Base-by-base conservation (phyloP, 2,888 invertebrate genomes). In the Sphinx pinastri region DNA sequence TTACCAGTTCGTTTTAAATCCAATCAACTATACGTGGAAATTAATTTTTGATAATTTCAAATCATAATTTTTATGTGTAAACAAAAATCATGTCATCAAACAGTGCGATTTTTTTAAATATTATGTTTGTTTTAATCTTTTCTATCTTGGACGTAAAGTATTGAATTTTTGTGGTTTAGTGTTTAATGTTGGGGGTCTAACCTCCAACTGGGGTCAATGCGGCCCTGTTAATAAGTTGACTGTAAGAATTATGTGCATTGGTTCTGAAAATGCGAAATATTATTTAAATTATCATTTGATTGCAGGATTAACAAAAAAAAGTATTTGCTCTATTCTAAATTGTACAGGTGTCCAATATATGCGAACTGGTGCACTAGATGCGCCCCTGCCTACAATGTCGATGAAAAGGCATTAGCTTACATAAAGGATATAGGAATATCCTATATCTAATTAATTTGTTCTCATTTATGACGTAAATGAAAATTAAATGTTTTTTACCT, bases 121-220 rank as follows among this genome's bases (percentile, higher is more conserved):
- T 59, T 59, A 31, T 59, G n/a, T 59, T 59, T 60, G 25, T 19
- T 19, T 55, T 11, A 38, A 38, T 59, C 3, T 60, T 60, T 16
- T 59, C 59, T 38, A 38, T 38, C 38, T 38, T 10, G n/a, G 11
- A 16, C 45, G n/a, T 60, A 16, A 11, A 60, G 13, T 45, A 16
- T 16, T 60, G 45, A 38, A 60, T 11, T 16, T 45, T 45, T 59
- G 14, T 45, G 59, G 45, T 58, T 58, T 58, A 8, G 51, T 14
- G 51, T 12, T 51, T 14, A 51, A 13, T 31, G 0, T 58, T 14
- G 58, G 58, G 58, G 31, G 14, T 58, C 14, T 5, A 13, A 58
- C 58, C 58, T 31, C 58, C 58, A 12, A 31, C 1, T 12, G 8
- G 14, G 14, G 38, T 58, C 14, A 31, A 38, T 58, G 38, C 14